phyloP scores from a whole-genome alignment of 1,140 invertebrate species.

The Ectropis grisescens region DNA sequence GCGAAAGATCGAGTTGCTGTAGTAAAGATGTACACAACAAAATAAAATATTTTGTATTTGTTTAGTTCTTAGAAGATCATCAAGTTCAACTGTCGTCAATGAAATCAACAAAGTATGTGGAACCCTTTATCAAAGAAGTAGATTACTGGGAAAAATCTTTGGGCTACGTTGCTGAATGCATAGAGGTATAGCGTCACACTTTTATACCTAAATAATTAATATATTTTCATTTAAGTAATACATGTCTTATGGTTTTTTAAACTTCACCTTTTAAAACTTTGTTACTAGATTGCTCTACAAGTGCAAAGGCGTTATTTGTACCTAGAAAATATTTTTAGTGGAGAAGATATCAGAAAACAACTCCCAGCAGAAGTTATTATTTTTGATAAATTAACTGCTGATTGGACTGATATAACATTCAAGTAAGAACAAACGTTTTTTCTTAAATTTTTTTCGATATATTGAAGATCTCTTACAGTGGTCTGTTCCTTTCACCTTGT shows the following conservation, averaged over 20 bases:
- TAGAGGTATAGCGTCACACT: too few relatives aligned
- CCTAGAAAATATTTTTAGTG: slow-evolving; percentile 87
- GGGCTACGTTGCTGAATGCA: slow-evolving; percentile 81
- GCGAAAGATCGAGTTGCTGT: too few relatives aligned
- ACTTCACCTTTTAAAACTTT: too few relatives aligned
- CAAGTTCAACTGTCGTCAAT: slow-evolving; percentile 82
- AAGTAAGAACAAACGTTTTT: slow-evolving; percentile 32
- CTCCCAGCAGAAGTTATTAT: slow-evolving; percentile 82
- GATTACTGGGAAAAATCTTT: slow-evolving; percentile 87
- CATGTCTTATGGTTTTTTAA: too few relatives aligned
- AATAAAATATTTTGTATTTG: too few relatives aligned
- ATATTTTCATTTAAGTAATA: background rate
- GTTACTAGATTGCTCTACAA: slow-evolving; percentile 73
- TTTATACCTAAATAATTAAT: too few relatives aligned
- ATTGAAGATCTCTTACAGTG: too few relatives aligned
- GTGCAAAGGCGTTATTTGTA: slow-evolving; percentile 88
- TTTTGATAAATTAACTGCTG: slow-evolving; percentile 79
- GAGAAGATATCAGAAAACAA: slow-evolving; percentile 88
- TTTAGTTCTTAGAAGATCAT: slow-evolving; percentile 78
- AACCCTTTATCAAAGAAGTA: slow-evolving; percentile 84
- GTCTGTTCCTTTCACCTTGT: too few relatives aligned
- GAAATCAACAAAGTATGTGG: slow-evolving; percentile 89
- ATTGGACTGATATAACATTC: slow-evolving; percentile 81
- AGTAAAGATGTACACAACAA: too few relatives aligned
- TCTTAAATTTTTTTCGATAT: too few relatives aligned